phyloP scores from a whole-genome alignment of 1,140 invertebrate species.

The Drepana arcuata region DNA sequence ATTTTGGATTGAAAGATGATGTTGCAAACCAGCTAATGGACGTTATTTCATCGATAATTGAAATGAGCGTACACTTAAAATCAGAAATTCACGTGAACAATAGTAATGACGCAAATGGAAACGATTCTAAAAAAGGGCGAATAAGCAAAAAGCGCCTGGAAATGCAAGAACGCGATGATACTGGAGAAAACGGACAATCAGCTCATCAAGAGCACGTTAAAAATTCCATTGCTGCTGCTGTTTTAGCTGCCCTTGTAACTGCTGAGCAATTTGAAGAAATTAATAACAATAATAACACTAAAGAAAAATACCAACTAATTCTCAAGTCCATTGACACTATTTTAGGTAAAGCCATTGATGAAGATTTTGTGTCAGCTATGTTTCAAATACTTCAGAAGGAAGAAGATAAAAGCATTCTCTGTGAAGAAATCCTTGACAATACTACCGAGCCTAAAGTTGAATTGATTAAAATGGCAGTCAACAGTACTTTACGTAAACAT shows the following conservation, averaged over 20 bases:
- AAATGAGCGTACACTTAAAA: conserved; percentile 67
- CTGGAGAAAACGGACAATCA: conserved; percentile 29
- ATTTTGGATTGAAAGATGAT: conserved; percentile 67
- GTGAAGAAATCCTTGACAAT: conserved; percentile 70
- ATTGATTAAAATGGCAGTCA: conserved; percentile 74
- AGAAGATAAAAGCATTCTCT: conserved; percentile 59
- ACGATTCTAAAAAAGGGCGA: conserved; percentile 34
- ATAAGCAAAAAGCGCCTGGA: conserved; percentile 37
- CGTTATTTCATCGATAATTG: conserved; percentile 65
- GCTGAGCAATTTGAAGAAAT: conserved; percentile 65
- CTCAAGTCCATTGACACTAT: conserved; percentile 73
- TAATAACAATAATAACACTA: conserved; percentile 63
- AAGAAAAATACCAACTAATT: conserved; percentile 70
- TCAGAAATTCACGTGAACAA: conserved; percentile 43
- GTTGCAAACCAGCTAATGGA: conserved; percentile 70
- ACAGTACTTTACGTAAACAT: conserved; percentile 46
- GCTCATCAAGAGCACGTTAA: conserved; percentile 63
- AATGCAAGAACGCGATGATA: conserved; percentile 19
- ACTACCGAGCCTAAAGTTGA: conserved; percentile 72
- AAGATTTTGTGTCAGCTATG: conserved; percentile 63
- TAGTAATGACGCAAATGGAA: conserved; percentile 24
- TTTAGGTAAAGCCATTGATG: conserved; percentile 58
- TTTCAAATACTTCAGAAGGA: conserved; percentile 64
- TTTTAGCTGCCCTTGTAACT: conserved; percentile 72
- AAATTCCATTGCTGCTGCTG: conserved; percentile 72